Evolutionary conservation across 2,888 invertebrate species (phyloP), one percentile per base, ranked within the genome.

Genomic region (Hoplodrina blanda): DNA sequence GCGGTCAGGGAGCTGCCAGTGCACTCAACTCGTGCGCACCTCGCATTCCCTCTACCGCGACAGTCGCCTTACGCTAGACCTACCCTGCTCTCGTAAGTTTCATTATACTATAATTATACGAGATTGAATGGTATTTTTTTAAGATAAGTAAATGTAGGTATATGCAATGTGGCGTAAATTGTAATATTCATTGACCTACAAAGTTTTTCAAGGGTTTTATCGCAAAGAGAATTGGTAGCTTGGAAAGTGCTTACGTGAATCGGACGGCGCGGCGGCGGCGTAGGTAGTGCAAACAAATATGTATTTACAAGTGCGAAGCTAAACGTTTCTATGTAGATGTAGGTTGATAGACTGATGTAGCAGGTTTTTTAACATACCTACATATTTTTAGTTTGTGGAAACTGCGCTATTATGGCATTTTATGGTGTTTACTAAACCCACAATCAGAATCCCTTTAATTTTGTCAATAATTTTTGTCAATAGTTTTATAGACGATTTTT

Each of bases 11-110:
- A 97, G 86, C 88, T 97, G 49, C 94, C 96, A 0, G 95, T 97
- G 3, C 92, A 94, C 2, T 96, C 96, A 0, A 97, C 97, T 0
- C 92, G 95, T 4, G 96, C 97, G 4, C 94, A 95, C 33, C 93
- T 97, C 2, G 97, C 97, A 0, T 95, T 97, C 79, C 97, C 97
- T 0, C 91, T 97, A 86, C 93, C 96, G 0, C 93, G 91, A 19
- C 88, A 90, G 2, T 97, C 97, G 0, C 96, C 97, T 0, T 97
- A 97, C 76, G 96, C 95, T 20, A 96, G 95, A 74, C 95, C 97
- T 0, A 96, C 97, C 13, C 96, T 97, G 78, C 87, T 96, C 52
- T 96, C 96, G 97, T 97, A 89, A 80, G 76, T 70, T 33, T 15
- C 10, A 20, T 19, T 56, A 46, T 44, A 44, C 15, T 41, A 13